phyloP scores from a whole-genome alignment of 2,113 vertebrate species.

The Dermatemys mawii region DNA sequence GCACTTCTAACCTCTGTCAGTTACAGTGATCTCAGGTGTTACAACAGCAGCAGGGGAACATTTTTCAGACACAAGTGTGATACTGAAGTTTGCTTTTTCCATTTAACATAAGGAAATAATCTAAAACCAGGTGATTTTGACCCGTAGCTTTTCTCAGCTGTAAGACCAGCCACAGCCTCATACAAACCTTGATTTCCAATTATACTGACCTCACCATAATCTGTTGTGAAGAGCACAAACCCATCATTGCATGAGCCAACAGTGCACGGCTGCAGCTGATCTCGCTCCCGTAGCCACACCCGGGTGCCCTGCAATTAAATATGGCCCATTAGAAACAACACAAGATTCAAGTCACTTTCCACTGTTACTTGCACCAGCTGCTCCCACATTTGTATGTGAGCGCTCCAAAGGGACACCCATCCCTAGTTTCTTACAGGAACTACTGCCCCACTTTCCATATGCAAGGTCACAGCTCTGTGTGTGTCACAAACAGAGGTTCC shows the following conservation, averaged over 20 bases:
- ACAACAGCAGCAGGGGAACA: neutral
- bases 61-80: neutral
- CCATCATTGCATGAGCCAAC: constrained; percentile 79
- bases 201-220: constrained; percentile 86
- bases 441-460: neutral
- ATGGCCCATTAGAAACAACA: constrained; percentile 46
- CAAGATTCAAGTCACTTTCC: neutral
- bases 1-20: neutral
- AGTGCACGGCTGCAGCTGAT: constrained; percentile 86
- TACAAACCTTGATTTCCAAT: neutral
- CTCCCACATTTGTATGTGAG: neutral
- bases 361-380: neutral
- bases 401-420: neutral
- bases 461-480: neutral
- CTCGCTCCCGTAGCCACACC: constrained; percentile 87
- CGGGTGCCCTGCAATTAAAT: constrained; percentile 81
- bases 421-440: neutral
- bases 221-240: constrained; percentile 81
- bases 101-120: neutral
- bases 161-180: neutral
- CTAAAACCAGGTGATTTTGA: neutral
- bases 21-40: neutral
- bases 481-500: neutral
- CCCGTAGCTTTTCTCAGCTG: neutral
- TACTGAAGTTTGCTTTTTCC: neutral